Evolutionary conservation across 2,113 vertebrate species (phyloP).

Genomic region (Dendropsophus ebraccatus): DNA sequence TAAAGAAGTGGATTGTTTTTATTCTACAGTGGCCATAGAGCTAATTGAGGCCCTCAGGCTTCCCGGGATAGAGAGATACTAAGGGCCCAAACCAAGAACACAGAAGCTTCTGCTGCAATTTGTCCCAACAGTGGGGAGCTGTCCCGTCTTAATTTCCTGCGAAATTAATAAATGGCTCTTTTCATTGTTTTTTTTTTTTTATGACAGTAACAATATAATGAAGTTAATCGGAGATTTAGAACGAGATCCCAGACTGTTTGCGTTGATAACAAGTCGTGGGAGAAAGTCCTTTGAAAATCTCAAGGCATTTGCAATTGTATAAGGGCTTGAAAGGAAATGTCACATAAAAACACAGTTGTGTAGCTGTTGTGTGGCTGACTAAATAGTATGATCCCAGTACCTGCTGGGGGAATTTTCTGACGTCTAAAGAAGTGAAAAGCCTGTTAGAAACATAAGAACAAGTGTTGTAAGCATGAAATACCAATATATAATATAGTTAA

Average conservation of each 20-base stretch:
- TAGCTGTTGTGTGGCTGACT: conserved; percentile 13
- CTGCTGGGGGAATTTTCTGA: neutral
- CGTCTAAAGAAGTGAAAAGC: neutral
- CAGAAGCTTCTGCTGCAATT: conserved; percentile 61
- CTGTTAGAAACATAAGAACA: neutral
- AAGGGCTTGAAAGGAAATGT: conserved; percentile 59
- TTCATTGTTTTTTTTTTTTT: conserved; percentile 45
- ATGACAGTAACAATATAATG: conserved; percentile 69
- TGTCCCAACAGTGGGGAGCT: conserved; percentile 65
- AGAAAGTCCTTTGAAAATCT: conserved; percentile 68
- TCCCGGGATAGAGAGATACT: conserved; percentile 56
- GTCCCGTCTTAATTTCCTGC: conserved; percentile 69
- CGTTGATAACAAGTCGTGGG: conserved; percentile 61
- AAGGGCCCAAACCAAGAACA: conserved; percentile 63
- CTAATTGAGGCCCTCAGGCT: conserved; percentile 72
- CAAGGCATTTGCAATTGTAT: conserved; percentile 66
- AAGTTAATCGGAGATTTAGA: conserved; percentile 71
- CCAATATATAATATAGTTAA: too few relatives aligned
- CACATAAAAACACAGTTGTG: conserved; percentile 65
- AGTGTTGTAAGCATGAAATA: too few relatives aligned
- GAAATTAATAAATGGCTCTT: conserved; percentile 70
- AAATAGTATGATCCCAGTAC: neutral
- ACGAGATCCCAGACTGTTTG: conserved; percentile 47
- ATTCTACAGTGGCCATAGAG: conserved; percentile 64
- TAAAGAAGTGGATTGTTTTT: conserved; percentile 76